Conservation (phyloP, 2,888 invertebrate genomes). For the Steinernema carpocapsae region DNA sequence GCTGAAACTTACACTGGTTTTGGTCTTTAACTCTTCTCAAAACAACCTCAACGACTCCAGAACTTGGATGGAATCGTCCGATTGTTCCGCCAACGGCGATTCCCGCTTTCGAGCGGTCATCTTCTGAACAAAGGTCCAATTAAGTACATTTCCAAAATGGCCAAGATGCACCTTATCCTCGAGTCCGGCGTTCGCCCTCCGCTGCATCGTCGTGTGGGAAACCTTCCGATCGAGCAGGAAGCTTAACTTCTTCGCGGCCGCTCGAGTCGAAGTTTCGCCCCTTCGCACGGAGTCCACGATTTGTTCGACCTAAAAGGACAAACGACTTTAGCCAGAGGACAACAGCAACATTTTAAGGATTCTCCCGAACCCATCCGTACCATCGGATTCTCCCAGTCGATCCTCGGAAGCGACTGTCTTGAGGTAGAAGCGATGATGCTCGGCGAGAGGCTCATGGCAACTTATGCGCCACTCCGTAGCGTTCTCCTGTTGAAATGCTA, state of each 20-base stretch:
- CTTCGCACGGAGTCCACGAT: conserved; percentile 15
- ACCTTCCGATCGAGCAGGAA: not conserved
- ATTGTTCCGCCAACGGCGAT: not conserved
- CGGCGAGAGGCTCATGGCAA: not conserved
- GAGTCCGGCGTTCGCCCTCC: not conserved
- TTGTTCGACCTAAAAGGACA: not conserved
- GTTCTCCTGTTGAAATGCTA: conserved; percentile 1
- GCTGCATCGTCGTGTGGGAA: conserved; percentile 26
- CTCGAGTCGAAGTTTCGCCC: conserved; percentile 23
- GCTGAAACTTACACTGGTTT: no score
- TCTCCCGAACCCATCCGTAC: no score
- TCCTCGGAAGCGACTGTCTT: conserved; percentile 1
- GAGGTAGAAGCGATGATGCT: not conserved
- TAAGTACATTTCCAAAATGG: not conserved
- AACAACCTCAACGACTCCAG: not conserved
- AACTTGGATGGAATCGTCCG: conserved; percentile 5
- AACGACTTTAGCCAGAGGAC: no score
- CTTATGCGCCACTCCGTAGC: not conserved
- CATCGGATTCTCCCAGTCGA: conserved; percentile 27
- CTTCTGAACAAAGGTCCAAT: not conserved
- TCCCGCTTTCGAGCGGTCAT: not conserved
- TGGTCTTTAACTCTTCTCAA: no score
- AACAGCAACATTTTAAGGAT: no score
- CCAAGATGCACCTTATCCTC: not conserved
- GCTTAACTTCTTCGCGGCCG: conserved; percentile 9